Conservation (phyloP, 2,113 vertebrate genomes). For the Paradoxurus hermaphroditus region DNA sequence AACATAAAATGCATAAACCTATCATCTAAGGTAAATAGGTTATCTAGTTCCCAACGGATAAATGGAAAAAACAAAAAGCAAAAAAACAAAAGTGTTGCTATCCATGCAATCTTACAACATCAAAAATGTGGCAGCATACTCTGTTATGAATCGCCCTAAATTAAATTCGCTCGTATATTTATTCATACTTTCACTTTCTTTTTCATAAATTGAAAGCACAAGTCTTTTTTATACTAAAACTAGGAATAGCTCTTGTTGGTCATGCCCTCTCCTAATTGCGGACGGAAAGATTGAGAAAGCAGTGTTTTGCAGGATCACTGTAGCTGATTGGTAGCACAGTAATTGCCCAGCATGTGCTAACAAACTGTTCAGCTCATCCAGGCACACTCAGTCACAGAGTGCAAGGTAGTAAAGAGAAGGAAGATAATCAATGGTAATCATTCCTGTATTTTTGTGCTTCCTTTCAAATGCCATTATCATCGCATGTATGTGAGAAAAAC, state of each 20-base stretch:
- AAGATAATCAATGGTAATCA: neutral
- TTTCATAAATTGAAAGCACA: neutral
- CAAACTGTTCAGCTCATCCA: neutral
- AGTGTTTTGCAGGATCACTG: neutral
- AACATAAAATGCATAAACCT: constrained; percentile 35
- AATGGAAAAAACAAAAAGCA: neutral
- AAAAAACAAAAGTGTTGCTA: neutral
- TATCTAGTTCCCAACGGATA: neutral
- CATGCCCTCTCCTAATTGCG: neutral
- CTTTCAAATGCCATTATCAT: neutral
- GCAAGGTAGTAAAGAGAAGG: neutral
- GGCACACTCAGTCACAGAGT: neutral
- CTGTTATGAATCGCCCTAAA: neutral
- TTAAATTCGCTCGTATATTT: neutral
- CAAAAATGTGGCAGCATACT: neutral
- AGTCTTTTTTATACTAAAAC: neutral
- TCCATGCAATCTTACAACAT: neutral
- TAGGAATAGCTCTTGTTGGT: neutral
- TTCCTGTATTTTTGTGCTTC: neutral
- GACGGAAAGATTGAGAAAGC: neutral
- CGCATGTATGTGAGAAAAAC: constrained; percentile 46
- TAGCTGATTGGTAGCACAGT: neutral
- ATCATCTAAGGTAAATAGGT: neutral
- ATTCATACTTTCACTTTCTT: neutral
- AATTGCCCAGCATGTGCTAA: neutral